Evolutionary conservation across 2,797 vertebrate species (phyloP).

Genomic region (Anguilla marmorata): DNA sequence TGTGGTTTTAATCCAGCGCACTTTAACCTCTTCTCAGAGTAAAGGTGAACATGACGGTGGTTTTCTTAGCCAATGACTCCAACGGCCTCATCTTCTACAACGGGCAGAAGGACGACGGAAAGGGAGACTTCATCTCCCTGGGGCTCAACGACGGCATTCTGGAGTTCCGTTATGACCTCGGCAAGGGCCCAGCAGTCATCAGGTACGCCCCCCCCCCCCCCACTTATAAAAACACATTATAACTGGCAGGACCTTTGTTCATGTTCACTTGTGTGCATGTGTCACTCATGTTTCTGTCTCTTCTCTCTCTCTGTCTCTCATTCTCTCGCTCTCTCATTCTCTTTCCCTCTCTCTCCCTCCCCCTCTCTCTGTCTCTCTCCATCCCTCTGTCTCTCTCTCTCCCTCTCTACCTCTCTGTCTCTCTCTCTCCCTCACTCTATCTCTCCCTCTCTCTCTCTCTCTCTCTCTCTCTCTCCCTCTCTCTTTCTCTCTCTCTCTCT

Average conservation of each 20-base stretch:
- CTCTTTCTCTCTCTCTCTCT: background rate
- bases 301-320: background rate
- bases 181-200: conserved; percentile 91
- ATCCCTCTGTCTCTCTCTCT: background rate
- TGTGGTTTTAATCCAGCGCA: background rate
- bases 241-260: background rate
- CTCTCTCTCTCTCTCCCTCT: no score
- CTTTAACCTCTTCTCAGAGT: conserved; percentile 69
- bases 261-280: background rate
- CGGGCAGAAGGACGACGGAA: conserved; percentile 89
- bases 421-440: background rate
- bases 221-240: background rate
- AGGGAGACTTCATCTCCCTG: conserved; percentile 93
- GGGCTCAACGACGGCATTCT: conserved; percentile 80
- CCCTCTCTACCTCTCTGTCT: background rate
- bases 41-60: conserved; percentile 86
- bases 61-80: conserved; percentile 85
- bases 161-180: conserved; percentile 95
- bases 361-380: background rate
- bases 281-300: background rate
- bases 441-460: no score
- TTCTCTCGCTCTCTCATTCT: no score
- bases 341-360: no score
- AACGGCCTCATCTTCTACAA: conserved; percentile 94
- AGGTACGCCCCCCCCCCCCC: conserved; percentile 66